Base-by-base conservation (phyloP, 2,113 vertebrate genomes). In the Nesogale talazaci region DNA sequence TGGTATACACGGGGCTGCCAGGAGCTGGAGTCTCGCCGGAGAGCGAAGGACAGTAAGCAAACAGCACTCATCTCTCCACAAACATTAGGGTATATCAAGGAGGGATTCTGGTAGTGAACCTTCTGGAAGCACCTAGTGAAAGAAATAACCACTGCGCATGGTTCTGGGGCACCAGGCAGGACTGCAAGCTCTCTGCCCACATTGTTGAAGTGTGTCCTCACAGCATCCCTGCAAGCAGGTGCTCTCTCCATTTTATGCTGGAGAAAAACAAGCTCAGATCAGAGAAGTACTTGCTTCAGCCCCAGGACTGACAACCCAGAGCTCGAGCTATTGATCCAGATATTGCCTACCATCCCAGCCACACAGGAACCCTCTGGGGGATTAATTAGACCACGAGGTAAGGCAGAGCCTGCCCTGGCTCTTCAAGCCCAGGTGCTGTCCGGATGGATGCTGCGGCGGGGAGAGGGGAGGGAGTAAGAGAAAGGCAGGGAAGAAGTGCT, bases 371-470 rank as follows among this genome's bases (percentile, higher is more conserved):
- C 75, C 8, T 5, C 12, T 17, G 10, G 75, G 42, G 36, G 27
- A 42, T 46, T 46, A 29, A 46, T 16, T 77, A 77, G 40, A 80
- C 40, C 20, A 40, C 86, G 63, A 89, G 63, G 63, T 88, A 95
- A 95, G 94, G 90, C 27, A 17, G 92, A 38, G 75, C 90, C 86
- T 95, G 90, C 36, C n/a, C 36, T 75, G 86, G 36, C 52, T 23
- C 40, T 72, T 34, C n/a, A 20, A 57, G 25, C 23, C 34, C 81
- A 52, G 42, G 74, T 74, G 77, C 34, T 14, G 16, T 72, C 86
- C 59, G 25, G 17, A 63, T 34, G 25, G 17, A 63, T 34, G 56
- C 72, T 17, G 36, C 42, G 7, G 23, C n/a, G n/a, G n/a, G n/a
- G n/a, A n/a, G n/a, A n/a, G n/a, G n/a, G n/a, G n/a, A n/a, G 1